Conservation (phyloP, 2,797 vertebrate genomes). For the Sebastes iracundus region DNA sequence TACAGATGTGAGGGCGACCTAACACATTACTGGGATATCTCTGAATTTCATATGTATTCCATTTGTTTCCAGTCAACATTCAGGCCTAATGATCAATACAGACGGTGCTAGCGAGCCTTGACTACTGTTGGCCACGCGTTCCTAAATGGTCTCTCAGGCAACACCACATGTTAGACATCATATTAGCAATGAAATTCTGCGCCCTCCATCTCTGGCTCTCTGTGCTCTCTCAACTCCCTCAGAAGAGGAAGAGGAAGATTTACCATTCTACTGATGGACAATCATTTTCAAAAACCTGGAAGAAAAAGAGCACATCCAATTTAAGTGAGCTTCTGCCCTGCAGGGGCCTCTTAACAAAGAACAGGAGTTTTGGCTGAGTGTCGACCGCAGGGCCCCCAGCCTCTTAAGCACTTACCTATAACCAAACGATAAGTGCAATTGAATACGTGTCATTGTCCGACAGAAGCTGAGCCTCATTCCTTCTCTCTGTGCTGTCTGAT, state of each 20-base stretch:
- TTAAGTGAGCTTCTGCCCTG: constrained; percentile 39
- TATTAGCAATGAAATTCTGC: background rate
- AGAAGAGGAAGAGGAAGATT: constrained; percentile 29
- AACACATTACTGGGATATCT: background rate
- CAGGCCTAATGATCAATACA: background rate
- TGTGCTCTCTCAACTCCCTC: constrained; percentile 3
- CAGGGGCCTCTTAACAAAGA: constrained; percentile 38
- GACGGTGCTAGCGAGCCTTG: background rate
- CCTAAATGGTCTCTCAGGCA: background rate
- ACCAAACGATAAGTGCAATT: constrained; percentile 48
- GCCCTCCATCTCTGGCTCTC: background rate
- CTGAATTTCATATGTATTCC: background rate
- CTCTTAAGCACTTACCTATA: constrained; percentile 27
- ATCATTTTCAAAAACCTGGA: constrained; percentile 36
- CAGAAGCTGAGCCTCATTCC: constrained; percentile 15
- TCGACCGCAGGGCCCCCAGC: constrained; percentile 19
- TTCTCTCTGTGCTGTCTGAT: background rate
- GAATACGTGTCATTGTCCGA: constrained; percentile 48
- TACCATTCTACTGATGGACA: constrained; percentile 49
- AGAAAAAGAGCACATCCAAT: constrained; percentile 38
- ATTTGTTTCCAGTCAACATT: background rate
- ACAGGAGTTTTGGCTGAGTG: constrained; percentile 35
- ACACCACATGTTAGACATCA: constrained; percentile 10
- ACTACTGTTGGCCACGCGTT: background rate
- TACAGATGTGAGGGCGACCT: background rate